Conservation (phyloP, 1,140 invertebrate species). For the Trichonephila inaurata region DNA sequence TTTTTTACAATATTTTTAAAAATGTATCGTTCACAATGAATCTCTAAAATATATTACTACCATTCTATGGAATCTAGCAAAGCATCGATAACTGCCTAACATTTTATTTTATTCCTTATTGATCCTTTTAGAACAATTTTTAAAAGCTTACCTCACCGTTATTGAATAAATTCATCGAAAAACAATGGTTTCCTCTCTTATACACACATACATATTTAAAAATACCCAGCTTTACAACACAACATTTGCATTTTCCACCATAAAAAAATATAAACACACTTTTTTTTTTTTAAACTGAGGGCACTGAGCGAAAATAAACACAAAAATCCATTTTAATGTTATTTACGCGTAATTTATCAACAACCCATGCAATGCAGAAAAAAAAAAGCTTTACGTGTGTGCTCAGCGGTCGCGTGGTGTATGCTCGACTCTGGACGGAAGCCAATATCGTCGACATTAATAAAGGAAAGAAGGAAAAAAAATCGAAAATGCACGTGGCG, state of each 20-base stretch:
- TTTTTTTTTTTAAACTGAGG: background rate
- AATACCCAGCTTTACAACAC: background rate
- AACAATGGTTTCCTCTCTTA: background rate
- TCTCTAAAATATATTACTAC: background rate
- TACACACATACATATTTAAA: background rate
- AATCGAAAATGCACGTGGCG: slow-evolving; percentile 22
- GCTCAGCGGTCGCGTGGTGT: background rate
- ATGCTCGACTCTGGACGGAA: background rate
- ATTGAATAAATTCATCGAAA: slow-evolving; percentile 19
- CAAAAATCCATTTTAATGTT: slow-evolving; percentile 42
- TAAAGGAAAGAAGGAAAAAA: background rate
- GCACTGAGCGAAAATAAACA: background rate
- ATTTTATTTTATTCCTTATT: background rate
- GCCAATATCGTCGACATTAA: slow-evolving; percentile 40
- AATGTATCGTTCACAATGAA: too few relatives aligned
- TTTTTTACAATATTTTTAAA: too few relatives aligned
- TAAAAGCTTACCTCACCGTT: background rate
- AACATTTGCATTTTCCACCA: background rate
- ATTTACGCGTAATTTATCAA: slow-evolving; percentile 41
- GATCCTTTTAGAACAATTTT: background rate
- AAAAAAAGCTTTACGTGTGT: background rate
- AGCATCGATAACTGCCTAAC: background rate
- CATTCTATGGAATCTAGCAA: background rate
- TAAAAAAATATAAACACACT: background rate
- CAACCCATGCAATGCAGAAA: slow-evolving; percentile 18